Evolutionary conservation across 2,888 invertebrate species (phyloP), one percentile per base, ranked within the genome.

Genomic region (Halictus quadricinctus): DNA sequence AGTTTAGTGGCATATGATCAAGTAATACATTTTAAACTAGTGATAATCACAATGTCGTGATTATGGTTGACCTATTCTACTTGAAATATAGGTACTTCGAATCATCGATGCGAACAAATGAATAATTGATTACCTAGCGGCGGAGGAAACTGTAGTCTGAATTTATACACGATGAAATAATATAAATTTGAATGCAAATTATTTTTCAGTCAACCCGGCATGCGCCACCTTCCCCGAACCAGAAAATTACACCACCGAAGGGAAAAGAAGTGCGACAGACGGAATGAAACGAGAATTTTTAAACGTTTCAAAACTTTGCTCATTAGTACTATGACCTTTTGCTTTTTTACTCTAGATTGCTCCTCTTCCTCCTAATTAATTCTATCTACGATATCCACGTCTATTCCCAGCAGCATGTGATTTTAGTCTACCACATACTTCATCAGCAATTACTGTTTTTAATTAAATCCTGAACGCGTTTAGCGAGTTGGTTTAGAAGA

Each of bases 1-100:
- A 54, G 2, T 54, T 54, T 8, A 2, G 54, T 21, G 21, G 1
- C 8, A 5, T 54, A 54, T 2, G 21, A 46, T 8, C 21, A 58
- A 58, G 84, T 29, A 29, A 29, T 29, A 29, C 29, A 91, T 91
- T 89, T 90, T 79, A 81, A 87, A 88, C 86, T 88, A 88, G 88
- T 87, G 89, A 88, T 89, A 90, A 88, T 90, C 87, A 88, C 80
- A 82, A 58, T 58, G 54, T 60, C 75, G 76, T 36, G 18, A 66
- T 36, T 66, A 76, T 79, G 79, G 76, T 80, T 83, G 85, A 88
- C 86, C 87, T 87, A 87, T 91, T 87, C 88, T 77, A 60, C 77
- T 84, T 73, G 80, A 85, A 88, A 88, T 81, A 77, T 80, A 81
- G 84, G 85, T 48, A 87, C 77, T 77, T 81, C 70, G 85, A 29